A percentile compares a stretch with the other conserved stretches of the same genome.
Conservation (phyloP, 2,888 invertebrate genomes). For the Podotricha telesiphe region DNA sequence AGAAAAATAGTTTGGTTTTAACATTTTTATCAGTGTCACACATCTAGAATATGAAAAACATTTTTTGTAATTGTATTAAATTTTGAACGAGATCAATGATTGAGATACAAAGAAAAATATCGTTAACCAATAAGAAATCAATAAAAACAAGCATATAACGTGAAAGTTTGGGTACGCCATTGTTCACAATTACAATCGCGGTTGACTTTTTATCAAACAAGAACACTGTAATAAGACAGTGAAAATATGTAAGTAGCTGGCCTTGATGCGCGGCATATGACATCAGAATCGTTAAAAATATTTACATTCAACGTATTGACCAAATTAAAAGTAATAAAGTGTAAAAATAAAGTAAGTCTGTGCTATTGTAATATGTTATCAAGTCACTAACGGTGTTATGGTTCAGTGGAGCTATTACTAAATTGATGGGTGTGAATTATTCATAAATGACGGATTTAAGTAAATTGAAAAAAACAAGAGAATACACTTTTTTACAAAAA, state of each 20-base stretch:
- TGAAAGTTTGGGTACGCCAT: constrained; percentile 11
- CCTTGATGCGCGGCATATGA: constrained; percentile 11
- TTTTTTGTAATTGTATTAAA: no score
- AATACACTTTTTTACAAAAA: no score
- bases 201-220: not conserved
- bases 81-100: no score
- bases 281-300: constrained; percentile 16
- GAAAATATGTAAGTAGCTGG: constrained; percentile 2
- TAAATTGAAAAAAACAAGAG: no score
- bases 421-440: not conserved
- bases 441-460: no score
- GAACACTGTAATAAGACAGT: constrained; percentile 2
- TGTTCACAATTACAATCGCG: not conserved
- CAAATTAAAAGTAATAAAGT: constrained; percentile 9
- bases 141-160: not conserved
- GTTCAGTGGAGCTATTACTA: not conserved
- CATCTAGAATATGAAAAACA: no score
- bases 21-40: no score
- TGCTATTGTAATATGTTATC: no score
- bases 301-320: constrained; percentile 17
- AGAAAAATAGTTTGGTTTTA: no score
- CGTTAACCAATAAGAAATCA: not conserved
- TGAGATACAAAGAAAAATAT: no score
- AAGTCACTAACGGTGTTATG: not conserved
- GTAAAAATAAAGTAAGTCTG: no score